Conservation (phyloP, 2,797 vertebrate species). For the Lycodopsis pacificus region DNA sequence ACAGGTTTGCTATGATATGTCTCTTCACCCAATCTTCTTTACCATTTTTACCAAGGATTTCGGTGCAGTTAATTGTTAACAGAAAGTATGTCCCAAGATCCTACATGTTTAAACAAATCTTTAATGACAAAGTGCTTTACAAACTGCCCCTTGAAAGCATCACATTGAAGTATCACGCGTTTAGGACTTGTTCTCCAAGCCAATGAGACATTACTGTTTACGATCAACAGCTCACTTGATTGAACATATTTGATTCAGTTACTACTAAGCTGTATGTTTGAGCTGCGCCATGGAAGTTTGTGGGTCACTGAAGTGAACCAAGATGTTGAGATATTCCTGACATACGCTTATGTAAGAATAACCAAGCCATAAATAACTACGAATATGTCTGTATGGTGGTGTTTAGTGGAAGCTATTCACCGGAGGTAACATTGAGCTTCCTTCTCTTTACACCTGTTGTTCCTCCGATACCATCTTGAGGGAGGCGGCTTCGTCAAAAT, state of each 20-base stretch:
- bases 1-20: neutral
- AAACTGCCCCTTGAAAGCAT: neutral
- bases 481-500: slow-evolving; percentile 21
- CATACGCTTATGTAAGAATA: neutral
- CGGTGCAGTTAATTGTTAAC: neutral
- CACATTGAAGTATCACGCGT: no score
- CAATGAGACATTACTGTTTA: neutral
- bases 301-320: neutral
- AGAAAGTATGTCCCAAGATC: neutral
- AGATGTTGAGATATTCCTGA: neutral
- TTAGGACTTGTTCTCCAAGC: neutral
- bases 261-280: neutral
- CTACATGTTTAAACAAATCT: neutral
- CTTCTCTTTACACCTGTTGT: slow-evolving; percentile 50
- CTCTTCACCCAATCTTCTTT: neutral
- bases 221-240: neutral
- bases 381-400: slow-evolving; percentile 19
- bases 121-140: neutral
- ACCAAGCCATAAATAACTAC: slow-evolving; percentile 3
- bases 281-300: neutral
- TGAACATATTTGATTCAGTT: neutral
- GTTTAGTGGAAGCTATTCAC: neutral
- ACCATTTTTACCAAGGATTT: neutral
- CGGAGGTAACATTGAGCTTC: slow-evolving; percentile 22
- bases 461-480: slow-evolving; percentile 25